phyloP scores from a whole-genome alignment of 2,888 invertebrate species.

The Polydrusus tereticollis region DNA sequence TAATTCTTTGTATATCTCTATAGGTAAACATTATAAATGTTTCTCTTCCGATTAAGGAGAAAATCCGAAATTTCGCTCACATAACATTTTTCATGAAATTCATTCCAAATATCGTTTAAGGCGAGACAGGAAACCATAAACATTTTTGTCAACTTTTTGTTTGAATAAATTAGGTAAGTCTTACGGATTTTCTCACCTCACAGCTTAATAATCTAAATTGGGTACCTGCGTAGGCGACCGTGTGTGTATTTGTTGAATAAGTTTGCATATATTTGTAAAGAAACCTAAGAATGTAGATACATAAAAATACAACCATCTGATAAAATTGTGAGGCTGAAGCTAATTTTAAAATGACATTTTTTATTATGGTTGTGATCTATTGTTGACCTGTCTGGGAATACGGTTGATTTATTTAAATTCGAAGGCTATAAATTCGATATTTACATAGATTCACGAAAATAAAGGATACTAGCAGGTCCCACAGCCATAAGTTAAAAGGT shows the following conservation, averaged over 20 bases:
- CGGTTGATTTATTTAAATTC: background rate
- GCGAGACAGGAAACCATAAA: slow-evolving; percentile 38
- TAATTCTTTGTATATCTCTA: no score
- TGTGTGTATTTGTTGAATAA: slow-evolving; percentile 38
- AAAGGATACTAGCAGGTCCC: no score
- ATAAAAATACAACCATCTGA: slow-evolving; percentile 13
- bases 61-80: background rate
- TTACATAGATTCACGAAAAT: background rate
- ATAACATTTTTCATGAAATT: background rate
- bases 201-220: slow-evolving; percentile 41
- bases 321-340: background rate
- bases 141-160: slow-evolving; percentile 22
- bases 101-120: slow-evolving; percentile 11
- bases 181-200: slow-evolving; percentile 35
- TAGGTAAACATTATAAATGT: no score
- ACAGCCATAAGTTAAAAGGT: no score
- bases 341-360: background rate
- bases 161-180: slow-evolving; percentile 29
- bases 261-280: slow-evolving; percentile 33
- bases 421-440: no score
- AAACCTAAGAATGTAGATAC: slow-evolving; percentile 18
- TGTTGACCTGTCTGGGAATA: background rate
- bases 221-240: slow-evolving; percentile 36
- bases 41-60: background rate
- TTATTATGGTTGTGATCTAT: background rate